phyloP scores from a whole-genome alignment of 2,888 invertebrate species.

The Nasonia oneida region DNA sequence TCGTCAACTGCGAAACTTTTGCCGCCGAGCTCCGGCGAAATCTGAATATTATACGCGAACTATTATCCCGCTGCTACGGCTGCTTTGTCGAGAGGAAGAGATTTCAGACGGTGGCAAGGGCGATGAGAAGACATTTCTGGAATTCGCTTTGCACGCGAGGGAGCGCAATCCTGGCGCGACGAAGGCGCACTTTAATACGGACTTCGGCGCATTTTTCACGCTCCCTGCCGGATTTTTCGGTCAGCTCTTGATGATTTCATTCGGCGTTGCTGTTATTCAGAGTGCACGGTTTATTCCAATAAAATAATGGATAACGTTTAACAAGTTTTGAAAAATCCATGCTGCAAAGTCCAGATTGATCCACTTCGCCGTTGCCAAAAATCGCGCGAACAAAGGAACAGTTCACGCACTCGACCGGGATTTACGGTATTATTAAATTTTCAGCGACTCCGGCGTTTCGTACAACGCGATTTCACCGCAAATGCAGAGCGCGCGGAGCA shows the following conservation, averaged over 20 bases:
- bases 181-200: conserved; percentile 15
- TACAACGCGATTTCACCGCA: conserved; percentile 28
- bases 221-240: neutral
- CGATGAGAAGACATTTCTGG: conserved; percentile 59
- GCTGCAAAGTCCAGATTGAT: too few relatives aligned
- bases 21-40: conserved; percentile 25
- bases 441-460: conserved; percentile 43
- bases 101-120: conserved; percentile 21
- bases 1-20: conserved; percentile 47
- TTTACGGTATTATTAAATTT: conserved; percentile 44
- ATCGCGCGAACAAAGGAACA: neutral
- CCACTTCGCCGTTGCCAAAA: neutral
- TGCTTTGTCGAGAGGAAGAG: conserved; percentile 41
- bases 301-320: too few relatives aligned
- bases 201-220: conserved; percentile 14
- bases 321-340: too few relatives aligned
- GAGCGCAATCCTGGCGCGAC: too few relatives aligned
- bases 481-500: neutral
- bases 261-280: too few relatives aligned
- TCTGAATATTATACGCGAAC: conserved; percentile 62
- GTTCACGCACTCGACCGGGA: neutral
- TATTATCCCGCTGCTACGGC: conserved; percentile 40
- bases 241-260: neutral
- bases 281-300: too few relatives aligned
- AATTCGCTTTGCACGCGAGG: conserved; percentile 46